A percentile compares a stretch with the other conserved stretches of the same genome.
phyloP scores from a whole-genome alignment of 2,113 vertebrate species.

The Bettongia penicillata region DNA sequence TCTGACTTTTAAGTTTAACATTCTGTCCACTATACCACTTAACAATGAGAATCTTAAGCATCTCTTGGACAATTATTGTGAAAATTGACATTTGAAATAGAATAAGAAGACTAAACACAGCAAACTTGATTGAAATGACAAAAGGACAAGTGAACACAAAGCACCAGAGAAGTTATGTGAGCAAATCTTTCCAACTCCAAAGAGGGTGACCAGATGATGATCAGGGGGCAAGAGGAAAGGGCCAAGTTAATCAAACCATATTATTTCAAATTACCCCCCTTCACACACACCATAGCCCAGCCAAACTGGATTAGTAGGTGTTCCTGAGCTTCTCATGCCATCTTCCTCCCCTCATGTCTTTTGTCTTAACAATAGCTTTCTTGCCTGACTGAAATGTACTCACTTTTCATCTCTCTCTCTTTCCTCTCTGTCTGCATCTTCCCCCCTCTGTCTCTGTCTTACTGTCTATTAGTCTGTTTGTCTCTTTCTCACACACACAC shows the following conservation, averaged over 20 bases:
- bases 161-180: background rate
- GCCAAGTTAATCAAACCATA: background rate
- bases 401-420: background rate
- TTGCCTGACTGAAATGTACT: background rate
- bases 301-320: background rate
- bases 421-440: background rate
- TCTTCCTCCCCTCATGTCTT: background rate
- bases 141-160: background rate
- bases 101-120: background rate
- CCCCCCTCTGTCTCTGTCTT: background rate
- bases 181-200: background rate
- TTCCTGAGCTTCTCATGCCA: background rate
- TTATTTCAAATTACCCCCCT: background rate
- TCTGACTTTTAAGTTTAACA: background rate
- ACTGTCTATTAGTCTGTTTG: background rate
- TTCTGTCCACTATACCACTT: background rate
- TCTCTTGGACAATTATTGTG: background rate
- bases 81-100: background rate
- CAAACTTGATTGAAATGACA: background rate
- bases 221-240: background rate
- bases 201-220: background rate
- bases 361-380: background rate
- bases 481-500: too few species aligned
- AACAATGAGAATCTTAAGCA: background rate
- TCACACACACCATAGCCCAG: background rate